phyloP scores from a whole-genome alignment of 2,797 vertebrate genomes.

The Eidolon dupreanum region DNA sequence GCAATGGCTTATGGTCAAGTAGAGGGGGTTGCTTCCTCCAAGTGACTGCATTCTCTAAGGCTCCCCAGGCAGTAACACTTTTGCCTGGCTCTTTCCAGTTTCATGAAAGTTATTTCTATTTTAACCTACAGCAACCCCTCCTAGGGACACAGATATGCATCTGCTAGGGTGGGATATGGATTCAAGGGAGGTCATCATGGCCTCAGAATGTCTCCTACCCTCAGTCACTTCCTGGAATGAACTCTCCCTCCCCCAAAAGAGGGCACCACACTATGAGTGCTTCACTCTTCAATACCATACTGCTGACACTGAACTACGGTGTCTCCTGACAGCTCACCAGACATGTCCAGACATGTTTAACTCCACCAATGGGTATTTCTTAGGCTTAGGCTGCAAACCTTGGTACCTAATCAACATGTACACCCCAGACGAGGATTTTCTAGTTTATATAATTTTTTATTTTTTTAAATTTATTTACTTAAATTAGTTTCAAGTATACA shows the following conservation, averaged over 20 bases:
- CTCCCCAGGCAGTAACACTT: neutral
- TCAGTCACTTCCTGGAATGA: neutral
- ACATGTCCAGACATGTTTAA: neutral
- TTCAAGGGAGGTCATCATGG: neutral
- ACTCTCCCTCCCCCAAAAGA: neutral
- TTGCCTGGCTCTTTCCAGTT: neutral
- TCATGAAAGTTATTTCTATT: neutral
- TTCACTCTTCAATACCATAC: neutral
- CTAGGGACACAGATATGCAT: neutral
- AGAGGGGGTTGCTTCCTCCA: too few relatives aligned
- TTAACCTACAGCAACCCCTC: neutral
- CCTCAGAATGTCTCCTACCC: neutral
- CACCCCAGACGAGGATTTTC: neutral
- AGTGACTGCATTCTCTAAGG: neutral
- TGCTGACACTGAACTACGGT: neutral
- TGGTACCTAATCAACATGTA: neutral
- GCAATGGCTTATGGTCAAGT: neutral
- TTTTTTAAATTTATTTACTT: too few relatives aligned
- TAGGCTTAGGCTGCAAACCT: neutral
- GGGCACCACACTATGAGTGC: neutral
- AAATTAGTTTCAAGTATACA: too few relatives aligned
- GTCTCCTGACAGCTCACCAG: neutral
- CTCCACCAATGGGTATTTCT: neutral
- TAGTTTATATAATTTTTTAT: neutral
- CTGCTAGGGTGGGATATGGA: neutral